These are phyloP conservation scores for Thinocorus orbignyianus DNA, from an alignment of 2,113 vertebrate genomes.

Conservation along the genomic window DNA sequence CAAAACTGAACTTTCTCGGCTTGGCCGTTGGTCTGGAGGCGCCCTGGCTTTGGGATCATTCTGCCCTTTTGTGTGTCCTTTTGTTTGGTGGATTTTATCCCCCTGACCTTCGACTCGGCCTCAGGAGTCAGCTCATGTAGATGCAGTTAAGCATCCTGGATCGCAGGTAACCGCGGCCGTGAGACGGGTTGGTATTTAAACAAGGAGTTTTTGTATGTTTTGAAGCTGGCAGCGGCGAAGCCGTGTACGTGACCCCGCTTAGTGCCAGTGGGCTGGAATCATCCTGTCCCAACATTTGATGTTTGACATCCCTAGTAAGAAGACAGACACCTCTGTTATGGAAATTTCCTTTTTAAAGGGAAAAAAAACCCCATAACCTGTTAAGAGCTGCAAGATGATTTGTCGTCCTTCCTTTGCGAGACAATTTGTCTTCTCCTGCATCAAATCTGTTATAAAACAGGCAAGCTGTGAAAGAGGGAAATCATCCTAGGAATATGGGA, in stretches of 20 bases:
- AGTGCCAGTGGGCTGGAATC: slow-evolving; percentile 37
- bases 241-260: neutral
- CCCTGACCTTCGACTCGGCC: neutral
- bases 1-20: neutral
- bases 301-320: slow-evolving; percentile 67
- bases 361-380: slow-evolving; percentile 72
- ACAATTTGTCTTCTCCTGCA: slow-evolving; percentile 77
- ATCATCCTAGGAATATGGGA: slow-evolving; percentile 64
- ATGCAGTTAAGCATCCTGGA: neutral
- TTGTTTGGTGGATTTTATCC: neutral
- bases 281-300: slow-evolving; percentile 30
- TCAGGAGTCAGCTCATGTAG: neutral
- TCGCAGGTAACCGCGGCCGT: neutral
- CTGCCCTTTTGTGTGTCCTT: neutral
- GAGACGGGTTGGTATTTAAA: slow-evolving; percentile 3
- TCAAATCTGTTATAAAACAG: slow-evolving; percentile 78
- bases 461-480: slow-evolving; percentile 78
- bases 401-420: slow-evolving; percentile 70
- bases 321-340: slow-evolving; percentile 41
- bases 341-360: slow-evolving; percentile 60
- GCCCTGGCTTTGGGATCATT: rapidly evolving
- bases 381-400: slow-evolving; percentile 74
- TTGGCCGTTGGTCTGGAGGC: neutral
- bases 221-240: slow-evolving; percentile 31
- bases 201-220: slow-evolving; percentile 1